A percentile compares a stretch with the other conserved stretches of the same genome.
phyloP scores from a whole-genome alignment of 2,113 vertebrate species.

The Macroglossus sobrinus region DNA sequence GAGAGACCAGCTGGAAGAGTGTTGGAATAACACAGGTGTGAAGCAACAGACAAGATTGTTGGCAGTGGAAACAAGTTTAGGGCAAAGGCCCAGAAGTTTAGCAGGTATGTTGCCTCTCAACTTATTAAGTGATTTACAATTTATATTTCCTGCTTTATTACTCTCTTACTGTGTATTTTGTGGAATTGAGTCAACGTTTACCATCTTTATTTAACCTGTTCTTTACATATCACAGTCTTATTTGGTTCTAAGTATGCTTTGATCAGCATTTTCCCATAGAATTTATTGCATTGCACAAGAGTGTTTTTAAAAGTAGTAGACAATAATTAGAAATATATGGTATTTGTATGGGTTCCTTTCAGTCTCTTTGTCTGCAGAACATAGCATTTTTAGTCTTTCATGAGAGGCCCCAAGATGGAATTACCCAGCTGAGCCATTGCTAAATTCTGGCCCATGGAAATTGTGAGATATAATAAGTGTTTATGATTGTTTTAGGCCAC shows the following conservation, averaged over 20 bases:
- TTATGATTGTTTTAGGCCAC: background rate
- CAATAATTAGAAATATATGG: background rate
- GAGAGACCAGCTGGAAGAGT: conserved; percentile 35
- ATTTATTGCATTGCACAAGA: background rate
- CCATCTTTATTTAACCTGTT: conserved; percentile 9
- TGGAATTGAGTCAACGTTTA: background rate
- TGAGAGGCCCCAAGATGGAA: background rate
- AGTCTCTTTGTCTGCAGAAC: background rate
- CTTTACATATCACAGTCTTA: background rate
- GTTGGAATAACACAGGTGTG: conserved; percentile 33
- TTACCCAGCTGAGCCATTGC: background rate
- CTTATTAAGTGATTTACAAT: background rate
- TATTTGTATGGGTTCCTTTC: background rate
- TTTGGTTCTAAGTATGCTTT: background rate
- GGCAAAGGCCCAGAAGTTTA: background rate
- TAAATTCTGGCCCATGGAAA: background rate
- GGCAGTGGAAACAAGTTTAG: background rate
- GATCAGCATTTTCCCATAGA: background rate
- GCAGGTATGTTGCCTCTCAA: background rate
- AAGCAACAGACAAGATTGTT: conserved; percentile 12
- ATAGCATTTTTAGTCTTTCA: background rate
- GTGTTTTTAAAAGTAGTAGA: background rate
- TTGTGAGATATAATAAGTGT: background rate
- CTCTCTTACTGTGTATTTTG: background rate
- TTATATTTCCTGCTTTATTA: conserved; percentile 22